Percentiles rank a stretch among this genome's conserved stretches.
Conservation (phyloP, 2,113 vertebrate species). For the Gallinago paraguaiae region DNA sequence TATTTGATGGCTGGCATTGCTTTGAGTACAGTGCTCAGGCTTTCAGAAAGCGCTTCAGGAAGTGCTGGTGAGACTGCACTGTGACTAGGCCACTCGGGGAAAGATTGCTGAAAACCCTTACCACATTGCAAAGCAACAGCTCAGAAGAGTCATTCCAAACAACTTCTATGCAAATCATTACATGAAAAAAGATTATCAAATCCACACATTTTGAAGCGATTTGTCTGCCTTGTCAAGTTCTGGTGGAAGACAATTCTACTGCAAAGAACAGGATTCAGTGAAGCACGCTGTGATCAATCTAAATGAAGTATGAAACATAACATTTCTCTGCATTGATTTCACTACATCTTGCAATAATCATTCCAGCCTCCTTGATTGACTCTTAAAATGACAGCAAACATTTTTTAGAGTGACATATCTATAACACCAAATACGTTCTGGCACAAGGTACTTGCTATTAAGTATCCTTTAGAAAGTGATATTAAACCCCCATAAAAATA, state of each 20-base stretch:
- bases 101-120: background rate
- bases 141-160: background rate
- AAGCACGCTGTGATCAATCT: constrained; percentile 5
- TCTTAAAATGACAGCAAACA: background rate
- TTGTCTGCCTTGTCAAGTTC: constrained; percentile 12
- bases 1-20: background rate
- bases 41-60: background rate
- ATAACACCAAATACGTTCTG: background rate
- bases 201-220: background rate
- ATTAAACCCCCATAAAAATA: background rate
- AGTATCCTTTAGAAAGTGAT: background rate
- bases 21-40: background rate
- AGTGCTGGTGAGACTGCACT: background rate
- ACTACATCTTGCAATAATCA: constrained; percentile 34
- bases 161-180: background rate
- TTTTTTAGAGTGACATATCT: constrained; percentile 27
- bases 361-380: constrained; percentile 45
- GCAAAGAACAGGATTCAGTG: background rate
- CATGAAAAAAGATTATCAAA: background rate
- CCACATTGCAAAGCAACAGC: background rate
- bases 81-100: background rate
- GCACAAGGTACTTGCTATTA: background rate
- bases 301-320: constrained; percentile 37
- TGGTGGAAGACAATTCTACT: background rate
- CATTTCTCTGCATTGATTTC: constrained; percentile 45